Conservation (phyloP, 2,797 vertebrate species). For the Bradypus variegatus region DNA sequence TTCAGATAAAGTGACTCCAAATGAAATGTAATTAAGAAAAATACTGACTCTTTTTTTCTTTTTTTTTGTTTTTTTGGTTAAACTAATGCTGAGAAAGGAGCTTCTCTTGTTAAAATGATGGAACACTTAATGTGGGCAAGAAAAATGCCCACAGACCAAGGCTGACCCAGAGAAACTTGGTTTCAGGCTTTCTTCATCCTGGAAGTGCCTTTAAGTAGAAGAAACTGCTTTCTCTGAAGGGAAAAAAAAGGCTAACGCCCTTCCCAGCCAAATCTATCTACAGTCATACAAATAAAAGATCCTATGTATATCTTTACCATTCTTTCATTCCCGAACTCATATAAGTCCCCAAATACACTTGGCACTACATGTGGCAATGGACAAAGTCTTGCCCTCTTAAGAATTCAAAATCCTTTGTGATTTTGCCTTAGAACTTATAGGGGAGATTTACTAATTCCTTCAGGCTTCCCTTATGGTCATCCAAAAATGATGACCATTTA, state of each 20-base stretch:
- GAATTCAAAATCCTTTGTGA: neutral
- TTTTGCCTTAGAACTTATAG: neutral
- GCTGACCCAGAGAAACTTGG: neutral
- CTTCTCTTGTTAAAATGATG: slow-evolving; percentile 7
- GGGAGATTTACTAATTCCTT: neutral
- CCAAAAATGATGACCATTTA: neutral
- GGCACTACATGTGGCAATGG: neutral
- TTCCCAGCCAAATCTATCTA: neutral
- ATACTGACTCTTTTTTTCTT: neutral
- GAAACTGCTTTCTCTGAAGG: neutral
- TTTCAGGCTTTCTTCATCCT: neutral
- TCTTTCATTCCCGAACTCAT: neutral
- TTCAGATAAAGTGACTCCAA: neutral
- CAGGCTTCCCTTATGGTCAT: neutral
- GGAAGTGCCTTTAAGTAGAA: neutral
- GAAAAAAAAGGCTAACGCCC: no score
- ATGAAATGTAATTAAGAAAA: slow-evolving; percentile 25
- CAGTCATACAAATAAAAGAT: neutral
- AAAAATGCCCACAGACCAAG: neutral
- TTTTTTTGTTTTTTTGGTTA: neutral
- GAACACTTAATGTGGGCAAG: neutral
- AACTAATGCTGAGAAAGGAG: neutral
- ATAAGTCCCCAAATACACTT: neutral
- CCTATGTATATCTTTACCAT: neutral
- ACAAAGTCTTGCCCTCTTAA: neutral